Evolutionary conservation across 2,888 invertebrate species (phyloP).

Genomic region (Pammene fasciana): DNA sequence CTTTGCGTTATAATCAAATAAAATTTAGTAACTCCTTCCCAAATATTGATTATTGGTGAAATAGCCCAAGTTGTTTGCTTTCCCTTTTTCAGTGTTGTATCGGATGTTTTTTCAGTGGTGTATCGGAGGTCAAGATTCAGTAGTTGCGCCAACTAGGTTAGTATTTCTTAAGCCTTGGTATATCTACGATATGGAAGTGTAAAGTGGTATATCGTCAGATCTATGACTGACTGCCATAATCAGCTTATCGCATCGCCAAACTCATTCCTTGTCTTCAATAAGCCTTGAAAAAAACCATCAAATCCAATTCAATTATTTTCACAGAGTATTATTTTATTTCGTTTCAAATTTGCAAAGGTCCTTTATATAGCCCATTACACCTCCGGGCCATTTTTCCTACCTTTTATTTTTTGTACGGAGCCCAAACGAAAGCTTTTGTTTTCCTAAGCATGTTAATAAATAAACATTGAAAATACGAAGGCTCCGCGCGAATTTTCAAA

Average conservation of each 20-base stretch:
- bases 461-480: slow-evolving; percentile 44
- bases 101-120: no score
- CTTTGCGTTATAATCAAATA: no score
- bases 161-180: no score
- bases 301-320: slow-evolving; percentile 32
- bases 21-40: no score
- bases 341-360: slow-evolving; percentile 23
- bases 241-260: slow-evolving; percentile 1
- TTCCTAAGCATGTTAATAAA: slow-evolving; percentile 45
- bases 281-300: slow-evolving; percentile 21
- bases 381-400: slow-evolving; percentile 31
- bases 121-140: no score
- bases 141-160: no score
- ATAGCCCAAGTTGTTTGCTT: no score
- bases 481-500: slow-evolving; percentile 43
- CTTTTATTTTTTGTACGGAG: slow-evolving; percentile 32
- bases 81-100: no score
- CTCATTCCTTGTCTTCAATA: neutral
- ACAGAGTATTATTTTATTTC: slow-evolving; percentile 28
- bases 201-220: no score
- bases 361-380: slow-evolving; percentile 34
- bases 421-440: slow-evolving; percentile 45
- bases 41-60: no score
- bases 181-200: no score
- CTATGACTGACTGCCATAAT: neutral